Evolutionary conservation across 2,888 invertebrate genomes (phyloP).

Genomic region (Silvanus unidentatus): DNA sequence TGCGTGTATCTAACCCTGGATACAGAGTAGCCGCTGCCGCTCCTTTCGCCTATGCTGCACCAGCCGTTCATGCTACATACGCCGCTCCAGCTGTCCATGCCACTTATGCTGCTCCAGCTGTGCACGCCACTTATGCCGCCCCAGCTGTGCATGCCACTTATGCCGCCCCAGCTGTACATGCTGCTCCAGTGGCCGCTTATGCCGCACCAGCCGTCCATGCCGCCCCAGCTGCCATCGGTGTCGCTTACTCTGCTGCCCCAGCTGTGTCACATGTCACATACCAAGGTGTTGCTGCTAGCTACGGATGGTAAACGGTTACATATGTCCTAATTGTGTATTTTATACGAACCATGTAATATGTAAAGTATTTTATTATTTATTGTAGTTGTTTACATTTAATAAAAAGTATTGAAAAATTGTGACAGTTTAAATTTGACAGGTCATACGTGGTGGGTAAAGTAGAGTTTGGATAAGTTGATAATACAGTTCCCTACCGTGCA

Average conservation of each 20-base stretch:
- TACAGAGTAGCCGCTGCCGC: constrained; percentile 31
- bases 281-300: constrained; percentile 53
- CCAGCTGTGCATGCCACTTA: constrained; percentile 29
- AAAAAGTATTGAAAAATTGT: too few species aligned
- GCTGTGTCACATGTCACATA: constrained; percentile 57
- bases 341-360: too few species aligned
- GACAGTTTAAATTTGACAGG: too few species aligned
- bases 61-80: constrained; percentile 30
- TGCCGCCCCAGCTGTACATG: constrained; percentile 23
- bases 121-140: constrained; percentile 22
- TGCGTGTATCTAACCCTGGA: constrained; percentile 64
- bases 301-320: constrained; percentile 48
- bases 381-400: too few species aligned
- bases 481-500: too few species aligned
- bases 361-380: too few species aligned
- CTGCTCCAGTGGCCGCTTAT: constrained; percentile 19
- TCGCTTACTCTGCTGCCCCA: constrained; percentile 57
- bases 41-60: constrained; percentile 22
- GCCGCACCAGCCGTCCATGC: constrained; percentile 7
- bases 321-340: neutral
- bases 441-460: too few species aligned
- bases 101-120: constrained; percentile 27
- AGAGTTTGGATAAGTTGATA: too few species aligned
- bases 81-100: constrained; percentile 27
- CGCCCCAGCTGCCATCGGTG: constrained; percentile 49